Base-by-base conservation (phyloP, 2,888 invertebrate species). In the Sphinx pinastri region DNA sequence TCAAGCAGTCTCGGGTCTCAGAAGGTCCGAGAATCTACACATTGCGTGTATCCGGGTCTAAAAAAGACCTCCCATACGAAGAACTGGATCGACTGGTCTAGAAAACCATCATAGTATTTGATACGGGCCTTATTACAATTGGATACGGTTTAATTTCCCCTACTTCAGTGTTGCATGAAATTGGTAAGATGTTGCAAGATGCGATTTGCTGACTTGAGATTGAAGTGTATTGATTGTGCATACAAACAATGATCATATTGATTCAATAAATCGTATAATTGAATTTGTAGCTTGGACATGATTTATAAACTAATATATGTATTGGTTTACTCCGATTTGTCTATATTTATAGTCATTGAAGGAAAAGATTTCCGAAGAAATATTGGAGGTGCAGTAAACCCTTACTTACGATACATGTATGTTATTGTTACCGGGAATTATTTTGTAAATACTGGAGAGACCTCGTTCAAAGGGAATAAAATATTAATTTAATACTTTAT, bases 221-320 rank as follows among this genome's bases (percentile, higher is more conserved):
- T 57, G 57, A 57, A 57, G 25, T 57, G 57, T 57, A 57, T 57
- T 57, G 19, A 57, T 57, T 57, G 57, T 57, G 57, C 57, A 57
- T 55, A 55, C n/a, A 55, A 57, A 57, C 25, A 57, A 57, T 54
- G 54, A 16, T 57, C 12, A 57, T 19, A 57, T 57, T 57, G 25
- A 57, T 57, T 25, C 19, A 12, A 57, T 25, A 57, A 57, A 19
- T 57, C 25, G 12, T 57, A 57, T 13, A 8, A 12, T 57, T 38
- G 38, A 3, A 5, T 38, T 38, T 38, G 2, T 38, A 38, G 6
- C 8, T 38, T 8, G 38, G 38, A 38, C 6, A 38, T 8, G 38
- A 38, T 38, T 8, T 7, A 7, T 0, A 38, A 3, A 3, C 8
- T 38, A 4, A 1, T 38, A 38, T 4, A 38, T 4, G 38, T 38